These are phyloP conservation scores for Aegypius monachus DNA, from an alignment of 2,113 vertebrate genomes.

Conservation along the genomic window DNA sequence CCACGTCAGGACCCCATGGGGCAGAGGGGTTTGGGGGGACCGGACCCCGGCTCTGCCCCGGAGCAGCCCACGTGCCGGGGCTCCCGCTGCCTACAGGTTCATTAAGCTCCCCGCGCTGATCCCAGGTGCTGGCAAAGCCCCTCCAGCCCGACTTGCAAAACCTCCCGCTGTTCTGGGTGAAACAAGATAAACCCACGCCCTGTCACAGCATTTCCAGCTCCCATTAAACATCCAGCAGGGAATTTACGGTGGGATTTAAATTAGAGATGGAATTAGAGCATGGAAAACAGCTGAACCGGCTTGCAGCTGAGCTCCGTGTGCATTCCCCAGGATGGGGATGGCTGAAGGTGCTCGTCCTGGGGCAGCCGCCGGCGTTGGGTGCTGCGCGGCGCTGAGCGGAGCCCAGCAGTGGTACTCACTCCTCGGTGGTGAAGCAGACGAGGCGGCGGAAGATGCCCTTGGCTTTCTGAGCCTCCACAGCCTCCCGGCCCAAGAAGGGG, in stretches of 20 bases:
- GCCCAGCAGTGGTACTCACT: slow-evolving; percentile 70
- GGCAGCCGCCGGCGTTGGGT: rapidly evolving
- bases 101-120: rapidly evolving
- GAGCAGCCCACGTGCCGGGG: rapidly evolving
- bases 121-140: not conserved
- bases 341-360: not conserved
- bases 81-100: not conserved
- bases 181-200: not conserved
- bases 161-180: not conserved
- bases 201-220: not conserved
- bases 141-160: not conserved
- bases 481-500: slow-evolving; percentile 86
- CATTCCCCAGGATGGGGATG: not conserved
- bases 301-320: not conserved
- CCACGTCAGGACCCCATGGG: rapidly evolving
- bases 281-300: not conserved
- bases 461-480: slow-evolving; percentile 83
- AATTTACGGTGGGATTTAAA: not conserved
- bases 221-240: not conserved
- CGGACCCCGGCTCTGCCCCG: rapidly evolving
- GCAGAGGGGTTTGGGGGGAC: not conserved
- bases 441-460: slow-evolving; percentile 83
- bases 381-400: rapidly evolving
- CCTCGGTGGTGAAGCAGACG: slow-evolving; percentile 86
- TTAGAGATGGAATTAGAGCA: not conserved